Evolutionary conservation across 2,888 invertebrate genomes (phyloP).

Genomic region (Alentia gelatinosa): DNA sequence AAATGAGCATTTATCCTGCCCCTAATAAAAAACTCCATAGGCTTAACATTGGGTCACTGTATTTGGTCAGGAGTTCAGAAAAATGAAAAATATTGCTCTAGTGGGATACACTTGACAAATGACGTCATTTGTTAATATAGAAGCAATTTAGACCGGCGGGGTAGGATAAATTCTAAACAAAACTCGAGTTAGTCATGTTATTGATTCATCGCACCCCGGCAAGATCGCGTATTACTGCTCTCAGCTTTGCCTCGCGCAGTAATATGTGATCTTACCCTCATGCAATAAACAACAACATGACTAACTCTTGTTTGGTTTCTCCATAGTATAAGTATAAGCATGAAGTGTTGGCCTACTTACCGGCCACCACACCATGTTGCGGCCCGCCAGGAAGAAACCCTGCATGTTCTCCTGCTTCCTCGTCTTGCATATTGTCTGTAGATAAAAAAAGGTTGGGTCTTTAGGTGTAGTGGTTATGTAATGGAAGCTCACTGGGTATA

Average conservation of each 20-base stretch:
- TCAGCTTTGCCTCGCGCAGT: not conserved
- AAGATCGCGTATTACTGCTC: not conserved
- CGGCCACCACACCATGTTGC: conserved; percentile 62
- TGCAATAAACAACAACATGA: not conserved
- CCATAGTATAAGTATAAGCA: not conserved
- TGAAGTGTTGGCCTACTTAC: conserved; percentile 53
- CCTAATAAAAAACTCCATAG: no score
- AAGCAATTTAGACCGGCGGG: no score
- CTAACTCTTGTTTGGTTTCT: not conserved
- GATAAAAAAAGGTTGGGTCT: not conserved
- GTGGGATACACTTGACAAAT: no score
- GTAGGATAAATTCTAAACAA: no score
- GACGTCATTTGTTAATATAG: no score
- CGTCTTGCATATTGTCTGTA: conserved; percentile 58
- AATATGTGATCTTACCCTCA: not conserved
- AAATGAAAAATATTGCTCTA: no score
- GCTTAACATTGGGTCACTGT: no score
- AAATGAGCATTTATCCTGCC: no score
- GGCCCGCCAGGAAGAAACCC: conserved; percentile 61
- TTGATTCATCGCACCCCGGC: not conserved
- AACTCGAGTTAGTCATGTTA: not conserved
- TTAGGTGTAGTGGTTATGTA: not conserved
- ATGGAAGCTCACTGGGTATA: no score
- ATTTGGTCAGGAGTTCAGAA: no score
- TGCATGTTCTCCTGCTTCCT: conserved; percentile 47